A percentile compares a stretch with the other conserved stretches of the same genome.
Conservation (phyloP, 1,140 invertebrate species). For the Radopholus similis region DNA sequence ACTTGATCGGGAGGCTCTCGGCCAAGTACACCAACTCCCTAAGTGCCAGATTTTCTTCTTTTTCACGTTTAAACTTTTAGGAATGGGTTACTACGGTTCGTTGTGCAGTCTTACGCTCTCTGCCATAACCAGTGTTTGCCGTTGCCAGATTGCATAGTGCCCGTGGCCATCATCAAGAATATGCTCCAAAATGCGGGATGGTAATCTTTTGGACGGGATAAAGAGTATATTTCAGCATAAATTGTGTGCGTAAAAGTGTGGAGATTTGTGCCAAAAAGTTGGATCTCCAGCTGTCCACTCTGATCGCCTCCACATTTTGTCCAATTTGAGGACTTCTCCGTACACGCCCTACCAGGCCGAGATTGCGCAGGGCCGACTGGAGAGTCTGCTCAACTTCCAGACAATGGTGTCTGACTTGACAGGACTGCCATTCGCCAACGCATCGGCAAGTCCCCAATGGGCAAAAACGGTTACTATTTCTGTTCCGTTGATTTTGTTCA, state of each 20-base stretch:
- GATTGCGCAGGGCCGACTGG: conserved; percentile 89
- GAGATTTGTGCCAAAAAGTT: conserved; percentile 15
- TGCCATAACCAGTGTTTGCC: not conserved
- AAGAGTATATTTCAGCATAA: conserved; percentile 15
- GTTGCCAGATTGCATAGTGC: conserved; percentile 68
- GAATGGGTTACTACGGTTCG: conserved; percentile 84
- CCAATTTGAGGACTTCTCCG: conserved; percentile 23
- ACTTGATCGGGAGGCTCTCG: too few species aligned
- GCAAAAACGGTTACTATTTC: too few species aligned
- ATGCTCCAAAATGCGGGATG: conserved; percentile 99
- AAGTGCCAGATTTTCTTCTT: not conserved
- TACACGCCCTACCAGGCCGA: conserved; percentile 75
- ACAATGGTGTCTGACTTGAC: conserved; percentile 93
- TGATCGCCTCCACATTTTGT: conserved; percentile 8
- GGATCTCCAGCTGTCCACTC: conserved; percentile 13
- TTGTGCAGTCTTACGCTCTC: conserved; percentile 66
- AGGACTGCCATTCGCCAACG: conserved; percentile 87
- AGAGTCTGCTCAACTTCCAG: conserved; percentile 93
- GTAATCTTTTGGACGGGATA: conserved; percentile 63
- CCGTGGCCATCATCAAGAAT: conserved; percentile 89
- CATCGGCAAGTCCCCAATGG: conserved; percentile 65
- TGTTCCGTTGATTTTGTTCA: conserved; percentile 75
- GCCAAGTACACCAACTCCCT: too few species aligned
- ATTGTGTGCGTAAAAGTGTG: not conserved
- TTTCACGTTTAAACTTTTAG: conserved; percentile 7